Evolutionary conservation across 2,113 vertebrate genomes (phyloP), one percentile per base, ranked within the genome.

Genomic region (Anolis carolinensis): DNA sequence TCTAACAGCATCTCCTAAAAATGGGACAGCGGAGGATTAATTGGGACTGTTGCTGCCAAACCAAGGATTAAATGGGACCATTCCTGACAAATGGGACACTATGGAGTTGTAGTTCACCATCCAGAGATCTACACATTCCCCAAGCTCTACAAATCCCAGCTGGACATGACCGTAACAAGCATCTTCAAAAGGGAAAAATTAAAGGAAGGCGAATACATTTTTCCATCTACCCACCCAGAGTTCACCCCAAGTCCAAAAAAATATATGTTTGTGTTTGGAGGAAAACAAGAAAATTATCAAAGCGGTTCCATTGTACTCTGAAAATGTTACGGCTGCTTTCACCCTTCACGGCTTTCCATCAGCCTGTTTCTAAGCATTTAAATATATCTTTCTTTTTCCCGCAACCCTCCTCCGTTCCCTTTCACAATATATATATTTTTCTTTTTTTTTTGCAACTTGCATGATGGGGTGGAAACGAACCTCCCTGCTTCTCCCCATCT

Each of bases 361-460:
- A 74, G 85, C 85, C 36, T 81, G 70, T 63, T 81, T 81, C 79
- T 86, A 86, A 81, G 71, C 71, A 75, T 81, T 86, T 81, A 86
- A 86, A 81, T 74, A 75, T 65, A 48, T 68, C 39, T 72, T 21
- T 78, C 48, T 70, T 81, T 44, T 62, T 65, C 32, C 18, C 32
- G 8, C 70, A 2, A 18, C 73, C 70, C 78, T 74, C 70, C 70
- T 67, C 59, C 48, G 55, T 30, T 67, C 52, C 81, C 88, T 67
- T 65, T 34, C 72, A 82, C 59, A 70, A 23, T 84, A 72, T 23
- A 50, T 39, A 0, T 1, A 8, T 79, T 62, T 87, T 59, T 55
- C 16, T 44, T 1, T 59, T 16, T 23, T 10, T 0, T 9, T 3
- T 59, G 79, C 65, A 70, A 55, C 72, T 89, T 83, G n/a, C 78